phyloP scores from a whole-genome alignment of 2,888 invertebrate genomes.

The Scaptomyza tumidula region DNA sequence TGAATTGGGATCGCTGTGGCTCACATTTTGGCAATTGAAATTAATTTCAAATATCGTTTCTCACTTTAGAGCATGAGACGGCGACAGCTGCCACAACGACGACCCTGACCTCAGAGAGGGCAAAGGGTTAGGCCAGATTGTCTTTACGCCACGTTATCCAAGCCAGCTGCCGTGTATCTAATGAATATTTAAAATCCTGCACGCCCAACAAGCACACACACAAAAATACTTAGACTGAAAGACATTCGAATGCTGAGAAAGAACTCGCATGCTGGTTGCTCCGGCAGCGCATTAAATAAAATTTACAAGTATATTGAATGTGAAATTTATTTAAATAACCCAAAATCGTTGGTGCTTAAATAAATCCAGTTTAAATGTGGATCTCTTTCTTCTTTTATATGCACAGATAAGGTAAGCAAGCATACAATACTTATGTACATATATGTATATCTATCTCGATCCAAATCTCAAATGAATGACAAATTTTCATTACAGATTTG shows the following conservation, averaged over 20 bases:
- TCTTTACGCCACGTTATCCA: conserved; percentile 38
- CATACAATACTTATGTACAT: conserved; percentile 13
- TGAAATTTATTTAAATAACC: conserved; percentile 69
- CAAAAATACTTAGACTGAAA: conserved; percentile 15
- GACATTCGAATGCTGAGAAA: conserved; percentile 5
- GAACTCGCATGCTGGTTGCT: conserved; percentile 47
- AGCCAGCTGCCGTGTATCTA: conserved; percentile 55
- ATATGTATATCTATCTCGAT: conserved; percentile 17
- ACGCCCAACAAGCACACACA: conserved; percentile 44
- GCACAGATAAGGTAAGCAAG: conserved; percentile 20
- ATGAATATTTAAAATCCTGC: conserved; percentile 76
- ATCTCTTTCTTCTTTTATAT: conserved; percentile 20
- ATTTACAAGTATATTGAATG: conserved; percentile 68
- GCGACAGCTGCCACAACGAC: conserved; percentile 29
- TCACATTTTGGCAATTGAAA: conserved; percentile 73
- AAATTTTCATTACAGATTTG: conserved; percentile 4
- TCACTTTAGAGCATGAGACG: conserved; percentile 32
- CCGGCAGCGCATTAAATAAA: conserved; percentile 61
- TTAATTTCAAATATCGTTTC: conserved; percentile 76
- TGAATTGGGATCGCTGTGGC: conserved; percentile 45
- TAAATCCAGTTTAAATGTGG: conserved; percentile 54
- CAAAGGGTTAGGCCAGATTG: conserved; percentile 42
- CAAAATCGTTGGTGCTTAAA: conserved; percentile 47
- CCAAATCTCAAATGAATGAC: conserved; percentile 10
- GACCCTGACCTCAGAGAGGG: conserved; percentile 52